Evolutionary conservation across 2,888 invertebrate species (phyloP).

Genomic region (Melitaea athalia): DNA sequence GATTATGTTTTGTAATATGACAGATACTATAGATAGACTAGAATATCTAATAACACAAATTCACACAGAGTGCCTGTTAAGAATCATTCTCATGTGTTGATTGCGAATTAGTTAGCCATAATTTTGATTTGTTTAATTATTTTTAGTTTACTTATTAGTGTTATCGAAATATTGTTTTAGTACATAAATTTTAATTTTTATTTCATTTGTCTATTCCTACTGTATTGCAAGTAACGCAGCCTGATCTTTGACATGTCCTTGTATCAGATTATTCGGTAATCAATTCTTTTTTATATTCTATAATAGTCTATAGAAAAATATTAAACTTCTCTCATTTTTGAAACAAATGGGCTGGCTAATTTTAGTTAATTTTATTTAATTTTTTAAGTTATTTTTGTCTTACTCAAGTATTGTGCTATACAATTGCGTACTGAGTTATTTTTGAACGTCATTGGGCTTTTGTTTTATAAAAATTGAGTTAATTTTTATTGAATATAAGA

Average conservation of each 20-base stretch:
- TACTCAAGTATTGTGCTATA: conserved; percentile 55
- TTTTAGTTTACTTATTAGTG: conserved; percentile 67
- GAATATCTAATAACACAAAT: conserved; percentile 65
- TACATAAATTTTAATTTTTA: conserved; percentile 63
- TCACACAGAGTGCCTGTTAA: conserved; percentile 81
- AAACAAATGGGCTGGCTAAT: conserved; percentile 68
- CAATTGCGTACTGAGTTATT: conserved; percentile 46
- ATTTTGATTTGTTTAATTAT: conserved; percentile 69
- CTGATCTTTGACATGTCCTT: conserved; percentile 52
- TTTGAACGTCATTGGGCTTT: too few relatives aligned
- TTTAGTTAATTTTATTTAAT: conserved; percentile 77
- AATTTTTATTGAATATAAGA: conserved; percentile 78
- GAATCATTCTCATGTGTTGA: conserved; percentile 70
- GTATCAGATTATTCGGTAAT: conserved; percentile 59
- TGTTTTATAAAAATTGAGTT: conserved; percentile 61
- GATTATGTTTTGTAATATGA: conserved; percentile 33
- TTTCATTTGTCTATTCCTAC: conserved; percentile 48
- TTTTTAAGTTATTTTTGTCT: conserved; percentile 72
- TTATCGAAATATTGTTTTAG: conserved; percentile 76
- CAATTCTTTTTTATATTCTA: conserved; percentile 43
- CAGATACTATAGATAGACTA: conserved; percentile 54
- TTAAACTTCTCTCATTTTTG: conserved; percentile 52
- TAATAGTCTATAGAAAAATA: conserved; percentile 38
- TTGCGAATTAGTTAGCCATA: conserved; percentile 74
- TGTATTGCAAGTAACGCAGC: conserved; percentile 38